Percentiles rank a stretch among this genome's conserved stretches.
Evolutionary conservation across 64 coral and sea anemone genomes (phyloP).

Genomic region (Stichodactyla mertensii): DNA sequence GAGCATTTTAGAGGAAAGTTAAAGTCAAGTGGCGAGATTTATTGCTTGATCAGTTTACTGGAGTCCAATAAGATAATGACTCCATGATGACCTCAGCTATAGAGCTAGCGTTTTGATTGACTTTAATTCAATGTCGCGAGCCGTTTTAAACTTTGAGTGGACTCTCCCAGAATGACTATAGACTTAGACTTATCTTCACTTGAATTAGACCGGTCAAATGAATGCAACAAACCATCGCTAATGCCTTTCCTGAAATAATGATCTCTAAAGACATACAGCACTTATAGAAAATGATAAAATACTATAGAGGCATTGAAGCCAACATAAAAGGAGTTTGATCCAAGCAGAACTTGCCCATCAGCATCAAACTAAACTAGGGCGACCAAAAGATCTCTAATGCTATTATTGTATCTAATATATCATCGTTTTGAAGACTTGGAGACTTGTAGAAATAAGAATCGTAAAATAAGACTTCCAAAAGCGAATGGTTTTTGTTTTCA

Average conservation of each 20-base stretch:
- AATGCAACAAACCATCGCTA: not conserved
- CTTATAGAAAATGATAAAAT: not conserved
- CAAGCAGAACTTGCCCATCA: too few relatives aligned
- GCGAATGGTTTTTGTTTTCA: not conserved
- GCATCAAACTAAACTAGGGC: too few relatives aligned
- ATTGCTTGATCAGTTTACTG: not conserved
- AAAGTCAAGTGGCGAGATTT: constrained; percentile 4
- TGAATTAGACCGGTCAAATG: too few relatives aligned
- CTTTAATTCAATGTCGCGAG: not conserved
- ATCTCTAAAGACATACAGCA: not conserved
- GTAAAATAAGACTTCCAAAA: not conserved
- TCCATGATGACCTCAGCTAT: not conserved
- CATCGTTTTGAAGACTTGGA: too few relatives aligned
- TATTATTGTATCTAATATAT: too few relatives aligned
- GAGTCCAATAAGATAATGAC: not conserved
- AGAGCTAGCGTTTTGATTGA: not conserved
- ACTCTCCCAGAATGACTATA: not conserved
- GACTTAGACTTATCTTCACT: not conserved
- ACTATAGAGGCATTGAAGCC: too few relatives aligned
- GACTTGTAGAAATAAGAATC: not conserved
- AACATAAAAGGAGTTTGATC: too few relatives aligned
- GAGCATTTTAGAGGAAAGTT: not conserved
- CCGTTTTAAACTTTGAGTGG: not conserved
- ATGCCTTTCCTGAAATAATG: not conserved
- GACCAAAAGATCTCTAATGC: too few relatives aligned